Evolutionary conservation across 1,140 invertebrate genomes (phyloP), one percentile per base, ranked within the genome.

Genomic region (Ooceraea biroi): DNA sequence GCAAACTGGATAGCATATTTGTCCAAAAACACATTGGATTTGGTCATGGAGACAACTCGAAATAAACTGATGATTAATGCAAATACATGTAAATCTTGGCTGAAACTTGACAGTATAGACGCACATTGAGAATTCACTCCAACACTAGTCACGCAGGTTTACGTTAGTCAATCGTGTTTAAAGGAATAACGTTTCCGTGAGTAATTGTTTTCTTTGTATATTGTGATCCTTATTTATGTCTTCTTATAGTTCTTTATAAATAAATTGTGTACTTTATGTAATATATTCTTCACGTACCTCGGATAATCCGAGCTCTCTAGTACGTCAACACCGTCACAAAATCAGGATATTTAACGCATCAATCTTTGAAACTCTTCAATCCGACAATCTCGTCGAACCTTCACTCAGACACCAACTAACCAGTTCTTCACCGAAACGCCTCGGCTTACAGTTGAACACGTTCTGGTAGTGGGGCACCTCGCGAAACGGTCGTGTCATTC

Each of bases 391-490:
- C 0, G 25, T 5, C 12, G 19, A 66, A 55, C 3, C 61, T 78
- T 68, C 17, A 3, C 22, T 14, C 2, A 78, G 30, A 19, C 8
- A 58, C 14, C 25, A 17, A 78, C 48, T 78, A 46, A 78, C 14
- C 30, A 44, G 48, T 68, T 68, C 19, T 78, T 17, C 22, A 19
- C 10, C 10, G 30, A 66, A 46, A 19, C 4, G 36, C 2, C 14
- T 48, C 5, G 5, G 52, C 44, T 63, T 22, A 52, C 30, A 19
- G 3, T 77, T 78, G 66, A 27, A 77, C 5, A 48, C 14, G 19
- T 41, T 77, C 30, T 25, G 10, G 30, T 77, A 55, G 48, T 78
- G 48, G 48, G 74, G 36, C 17, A 77, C 11, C 10, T 22, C 41
- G 19, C 25, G 25, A 14, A n/a, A 3, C 27, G 36, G 1, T 76